These are phyloP conservation scores for Rhynchonycteris naso DNA, from an alignment of 2,797 vertebrate genomes.

Conservation along the genomic window DNA sequence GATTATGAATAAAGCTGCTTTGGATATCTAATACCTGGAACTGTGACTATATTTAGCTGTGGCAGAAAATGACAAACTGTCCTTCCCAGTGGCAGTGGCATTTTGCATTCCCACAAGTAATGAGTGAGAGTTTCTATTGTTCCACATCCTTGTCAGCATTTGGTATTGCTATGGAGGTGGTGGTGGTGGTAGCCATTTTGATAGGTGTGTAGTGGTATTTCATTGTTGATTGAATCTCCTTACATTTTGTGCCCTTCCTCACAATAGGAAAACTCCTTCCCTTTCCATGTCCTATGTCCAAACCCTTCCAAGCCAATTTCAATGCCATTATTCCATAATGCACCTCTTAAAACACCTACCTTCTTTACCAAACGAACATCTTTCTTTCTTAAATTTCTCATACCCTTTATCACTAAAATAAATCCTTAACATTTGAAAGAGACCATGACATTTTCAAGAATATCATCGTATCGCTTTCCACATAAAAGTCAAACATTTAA, in stretches of 20 bases:
- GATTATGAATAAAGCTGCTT: not conserved
- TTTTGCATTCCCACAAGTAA: not conserved
- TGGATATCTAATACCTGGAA: not conserved
- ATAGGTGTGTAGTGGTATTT: not conserved
- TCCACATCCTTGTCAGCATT: not conserved
- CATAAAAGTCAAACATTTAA: not conserved
- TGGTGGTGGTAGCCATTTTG: not conserved
- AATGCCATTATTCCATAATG: not conserved
- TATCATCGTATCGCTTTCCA: not conserved
- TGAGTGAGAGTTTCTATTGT: not conserved
- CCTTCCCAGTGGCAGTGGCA: not conserved
- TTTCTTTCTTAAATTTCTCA: slow-evolving; percentile 6
- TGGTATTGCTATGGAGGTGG: not conserved
- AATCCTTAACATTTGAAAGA: not conserved
- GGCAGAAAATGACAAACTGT: not conserved
- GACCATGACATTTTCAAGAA: not conserved
- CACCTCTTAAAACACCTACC: not conserved
- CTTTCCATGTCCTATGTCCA: not conserved
- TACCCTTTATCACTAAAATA: not conserved
- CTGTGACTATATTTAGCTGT: not conserved
- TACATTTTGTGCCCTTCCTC: not conserved
- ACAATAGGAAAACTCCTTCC: not conserved
- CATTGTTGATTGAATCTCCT: not conserved
- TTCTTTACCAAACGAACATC: not conserved
- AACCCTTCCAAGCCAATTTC: not conserved